A percentile compares a stretch with the other conserved stretches of the same genome.
Conservation (phyloP, 2,113 vertebrate genomes). For the Chloebia gouldiae region DNA sequence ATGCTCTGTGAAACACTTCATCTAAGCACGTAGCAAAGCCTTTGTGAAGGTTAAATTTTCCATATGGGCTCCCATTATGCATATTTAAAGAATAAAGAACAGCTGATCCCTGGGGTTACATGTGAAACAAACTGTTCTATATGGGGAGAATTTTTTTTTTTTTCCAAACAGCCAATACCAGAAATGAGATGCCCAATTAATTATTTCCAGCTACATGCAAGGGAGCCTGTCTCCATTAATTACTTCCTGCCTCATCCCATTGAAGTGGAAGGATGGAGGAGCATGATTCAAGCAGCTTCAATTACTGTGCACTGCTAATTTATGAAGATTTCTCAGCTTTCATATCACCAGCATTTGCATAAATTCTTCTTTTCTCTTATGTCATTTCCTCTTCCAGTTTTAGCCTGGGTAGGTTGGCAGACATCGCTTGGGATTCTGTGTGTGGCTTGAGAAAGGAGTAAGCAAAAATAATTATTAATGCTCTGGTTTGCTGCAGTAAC, state of each 20-base stretch:
- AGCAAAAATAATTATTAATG: background rate
- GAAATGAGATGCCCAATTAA: background rate
- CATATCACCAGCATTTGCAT: background rate
- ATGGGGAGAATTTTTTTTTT: background rate
- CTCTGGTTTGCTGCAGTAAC: background rate
- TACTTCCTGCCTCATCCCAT: background rate
- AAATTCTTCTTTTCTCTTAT: background rate
- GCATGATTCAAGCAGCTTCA: background rate
- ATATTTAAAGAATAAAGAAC: background rate
- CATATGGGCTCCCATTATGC: background rate
- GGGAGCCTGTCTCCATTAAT: background rate
- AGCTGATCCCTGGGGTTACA: background rate
- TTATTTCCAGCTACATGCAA: background rate
- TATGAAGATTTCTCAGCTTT: background rate
- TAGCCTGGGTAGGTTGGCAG: background rate
- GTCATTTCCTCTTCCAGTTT: background rate
- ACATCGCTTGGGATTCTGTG: background rate
- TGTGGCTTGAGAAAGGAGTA: background rate
- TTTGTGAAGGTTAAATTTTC: background rate
- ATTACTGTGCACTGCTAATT: background rate
- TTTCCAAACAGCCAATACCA: background rate
- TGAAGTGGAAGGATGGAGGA: background rate
- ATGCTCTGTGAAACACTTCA: background rate
- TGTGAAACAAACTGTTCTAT: background rate
- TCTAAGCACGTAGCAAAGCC: background rate